Evolutionary conservation across 2,113 vertebrate species (phyloP), one percentile per base, ranked within the genome.

Genomic region (Oryzias woworae): DNA sequence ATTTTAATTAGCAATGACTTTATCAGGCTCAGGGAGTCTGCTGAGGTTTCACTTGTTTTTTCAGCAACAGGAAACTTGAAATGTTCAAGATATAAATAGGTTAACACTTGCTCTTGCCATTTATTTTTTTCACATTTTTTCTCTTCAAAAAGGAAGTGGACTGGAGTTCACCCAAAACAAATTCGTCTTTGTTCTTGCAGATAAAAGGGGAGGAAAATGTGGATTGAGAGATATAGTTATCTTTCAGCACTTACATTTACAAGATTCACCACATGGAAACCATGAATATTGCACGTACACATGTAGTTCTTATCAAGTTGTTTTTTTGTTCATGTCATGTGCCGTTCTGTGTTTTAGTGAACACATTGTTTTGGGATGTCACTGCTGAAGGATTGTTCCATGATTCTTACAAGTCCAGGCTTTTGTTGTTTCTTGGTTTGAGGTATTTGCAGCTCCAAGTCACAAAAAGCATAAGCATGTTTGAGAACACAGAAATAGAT

Each of bases 1-100:
- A 57, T 86, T 84, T 88, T 89, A 85, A 88, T 90, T 82, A 80
- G 85, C 80, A 62, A 4, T 55, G 75, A 80, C 75, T 74, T 87
- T 83, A 83, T 85, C 71, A 78, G 69, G 41, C 50, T 75, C 26
- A 43, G 73, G 72, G 66, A 51, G 68, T 72, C 70, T 47, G 59
- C 55, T n/a, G 41, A 61, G 53, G 62, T 65, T 44, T 23, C 5
- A 50, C 53, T 69, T 77, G 59, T 75, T 76, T 78, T 71, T 48
- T 66, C 41, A 45, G 53, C 60, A 74, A 47, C 24, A n/a, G 53
- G 26, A 60, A 36, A 43, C 47, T 54, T 71, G 43, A 52, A 62
- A 56, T 59, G 28, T 54, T 51, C 52, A 61, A 1, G 26, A 46
- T 7, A 44, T 49, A 42, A 50, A 51, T 8, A 0, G 61, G 36